These are phyloP conservation scores for Dasyornis broadbenti DNA, from an alignment of 2,113 vertebrate species.

Conservation along the genomic window DNA sequence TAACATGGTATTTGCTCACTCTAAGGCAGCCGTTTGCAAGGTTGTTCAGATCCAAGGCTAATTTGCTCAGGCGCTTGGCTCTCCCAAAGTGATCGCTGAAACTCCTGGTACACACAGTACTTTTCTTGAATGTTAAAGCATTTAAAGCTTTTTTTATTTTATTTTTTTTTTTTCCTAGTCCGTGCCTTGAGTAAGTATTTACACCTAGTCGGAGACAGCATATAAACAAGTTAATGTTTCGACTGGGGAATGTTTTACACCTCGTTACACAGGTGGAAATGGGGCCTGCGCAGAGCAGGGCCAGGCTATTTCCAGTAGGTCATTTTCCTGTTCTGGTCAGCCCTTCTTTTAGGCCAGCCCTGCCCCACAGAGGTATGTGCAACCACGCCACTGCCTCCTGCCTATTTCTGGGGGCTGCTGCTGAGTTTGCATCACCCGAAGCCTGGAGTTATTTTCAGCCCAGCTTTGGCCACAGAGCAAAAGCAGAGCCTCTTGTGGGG, in stretches of 20 bases:
- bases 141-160: background rate
- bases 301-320: constrained; percentile 8
- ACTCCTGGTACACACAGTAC: constrained; percentile 50
- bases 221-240: constrained; percentile 14
- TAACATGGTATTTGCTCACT: constrained; percentile 56
- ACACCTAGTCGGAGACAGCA: background rate
- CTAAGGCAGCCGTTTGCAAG: constrained; percentile 27
- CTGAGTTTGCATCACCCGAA: background rate
- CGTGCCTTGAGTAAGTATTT: constrained; percentile 6
- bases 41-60: constrained; percentile 48
- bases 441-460: background rate
- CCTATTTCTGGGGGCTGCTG: constrained; percentile 12
- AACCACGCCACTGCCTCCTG: background rate
- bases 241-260: background rate
- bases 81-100: constrained; percentile 32
- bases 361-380: background rate
- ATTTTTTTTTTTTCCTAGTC: background rate
- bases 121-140: constrained; percentile 49
- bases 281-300: background rate
- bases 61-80: constrained; percentile 54
- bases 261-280: background rate
- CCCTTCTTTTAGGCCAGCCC: constrained; percentile 12
- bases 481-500: background rate
- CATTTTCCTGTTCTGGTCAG: background rate
- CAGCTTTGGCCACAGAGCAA: background rate